Evolutionary conservation across 2,113 vertebrate genomes (phyloP).

Genomic region (Pyrgilauda ruficollis): DNA sequence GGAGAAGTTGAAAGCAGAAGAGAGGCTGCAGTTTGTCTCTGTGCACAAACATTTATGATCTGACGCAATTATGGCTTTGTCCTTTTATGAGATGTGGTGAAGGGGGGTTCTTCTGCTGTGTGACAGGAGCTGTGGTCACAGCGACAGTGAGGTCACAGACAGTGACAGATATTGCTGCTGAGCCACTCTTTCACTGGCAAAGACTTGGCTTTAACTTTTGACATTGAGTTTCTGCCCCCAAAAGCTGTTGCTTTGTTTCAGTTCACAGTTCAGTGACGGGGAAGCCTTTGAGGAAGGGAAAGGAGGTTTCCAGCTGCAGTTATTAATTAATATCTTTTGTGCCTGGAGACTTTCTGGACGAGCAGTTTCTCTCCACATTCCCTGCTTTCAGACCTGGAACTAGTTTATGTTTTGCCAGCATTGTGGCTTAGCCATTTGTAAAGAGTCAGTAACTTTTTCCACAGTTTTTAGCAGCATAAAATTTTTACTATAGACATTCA

Average conservation of each 20-base stretch:
- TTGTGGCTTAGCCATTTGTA: not conserved
- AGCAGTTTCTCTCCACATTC: not conserved
- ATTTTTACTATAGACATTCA: not conserved
- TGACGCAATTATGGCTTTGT: accelerated
- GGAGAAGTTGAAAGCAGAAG: not conserved
- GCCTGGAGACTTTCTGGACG: not conserved
- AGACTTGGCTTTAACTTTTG: not conserved
- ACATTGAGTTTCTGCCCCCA: not conserved
- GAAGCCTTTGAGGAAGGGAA: not conserved
- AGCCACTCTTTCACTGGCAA: not conserved
- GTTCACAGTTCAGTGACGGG: not conserved
- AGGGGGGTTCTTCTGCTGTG: accelerated
- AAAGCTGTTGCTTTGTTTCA: not conserved
- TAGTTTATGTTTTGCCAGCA: not conserved
- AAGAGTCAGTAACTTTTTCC: not conserved
- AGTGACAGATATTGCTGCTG: not conserved
- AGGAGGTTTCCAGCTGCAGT: not conserved
- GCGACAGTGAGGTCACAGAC: not conserved
- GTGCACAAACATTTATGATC: not conserved
- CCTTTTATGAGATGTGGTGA: not conserved
- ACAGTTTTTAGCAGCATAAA: not conserved
- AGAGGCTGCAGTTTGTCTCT: not conserved
- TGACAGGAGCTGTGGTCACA: not conserved
- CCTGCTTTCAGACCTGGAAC: not conserved
- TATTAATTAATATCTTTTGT: not conserved